Percentiles rank a stretch among this genome's conserved stretches.
phyloP scores from a whole-genome alignment of 2,113 vertebrate species.

The Dicentrarchus labrax region DNA sequence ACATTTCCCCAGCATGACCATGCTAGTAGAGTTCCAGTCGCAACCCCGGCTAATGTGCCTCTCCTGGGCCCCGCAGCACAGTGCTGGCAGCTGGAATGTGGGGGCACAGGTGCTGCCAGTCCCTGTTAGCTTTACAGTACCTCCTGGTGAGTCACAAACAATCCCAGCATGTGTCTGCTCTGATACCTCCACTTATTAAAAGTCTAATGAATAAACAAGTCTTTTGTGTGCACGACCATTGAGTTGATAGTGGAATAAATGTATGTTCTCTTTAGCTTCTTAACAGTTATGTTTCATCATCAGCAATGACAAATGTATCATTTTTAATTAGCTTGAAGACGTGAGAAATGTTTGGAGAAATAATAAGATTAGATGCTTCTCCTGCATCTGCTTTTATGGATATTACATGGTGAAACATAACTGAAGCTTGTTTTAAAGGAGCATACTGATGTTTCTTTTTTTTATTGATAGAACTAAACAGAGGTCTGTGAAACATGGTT shows the following conservation, averaged over 20 bases:
- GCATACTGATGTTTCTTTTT: constrained; percentile 70
- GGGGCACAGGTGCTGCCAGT: constrained; percentile 82
- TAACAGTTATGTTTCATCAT: constrained; percentile 21
- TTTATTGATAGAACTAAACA: constrained; percentile 88
- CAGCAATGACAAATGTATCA: constrained; percentile 11
- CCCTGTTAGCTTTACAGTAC: constrained; percentile 80
- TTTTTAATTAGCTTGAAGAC: constrained; percentile 41
- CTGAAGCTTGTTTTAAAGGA: constrained; percentile 83
- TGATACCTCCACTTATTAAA: constrained; percentile 79
- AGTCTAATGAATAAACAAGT: constrained; percentile 77
- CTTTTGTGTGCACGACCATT: constrained; percentile 32
- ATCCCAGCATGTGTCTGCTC: constrained; percentile 71
- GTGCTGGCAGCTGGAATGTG: constrained; percentile 72
- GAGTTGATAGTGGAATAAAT: constrained; percentile 37
- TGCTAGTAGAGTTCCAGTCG: constrained; percentile 52
- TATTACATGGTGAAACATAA: constrained; percentile 69
- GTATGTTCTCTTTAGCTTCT: constrained; percentile 29
- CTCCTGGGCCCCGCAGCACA: constrained; percentile 67
- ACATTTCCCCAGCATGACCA: constrained; percentile 84
- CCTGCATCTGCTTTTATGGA: not conserved
- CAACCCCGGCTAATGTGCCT: constrained; percentile 56
- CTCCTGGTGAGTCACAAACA: constrained; percentile 79
- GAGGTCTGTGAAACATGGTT: constrained; percentile 86
- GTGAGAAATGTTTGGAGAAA: constrained; percentile 8
- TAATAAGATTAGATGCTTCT: constrained; percentile 1